phyloP scores from a whole-genome alignment of 1,140 invertebrate species.

The Ips nitidus region DNA sequence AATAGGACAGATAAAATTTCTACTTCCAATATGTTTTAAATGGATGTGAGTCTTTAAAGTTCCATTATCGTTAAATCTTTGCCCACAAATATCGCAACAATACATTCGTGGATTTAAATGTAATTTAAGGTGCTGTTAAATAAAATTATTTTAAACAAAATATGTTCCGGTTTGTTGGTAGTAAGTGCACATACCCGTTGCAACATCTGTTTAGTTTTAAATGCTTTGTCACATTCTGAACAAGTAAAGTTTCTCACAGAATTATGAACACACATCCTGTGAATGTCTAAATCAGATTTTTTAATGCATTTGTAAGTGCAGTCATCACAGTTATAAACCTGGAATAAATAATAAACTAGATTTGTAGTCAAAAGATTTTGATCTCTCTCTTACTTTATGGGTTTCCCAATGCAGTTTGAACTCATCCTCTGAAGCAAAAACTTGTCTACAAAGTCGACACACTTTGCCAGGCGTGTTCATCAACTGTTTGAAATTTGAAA shows the following conservation, averaged over 20 bases:
- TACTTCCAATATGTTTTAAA: constrained; percentile 39
- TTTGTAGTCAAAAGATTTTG: constrained; percentile 5
- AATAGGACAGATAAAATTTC: constrained; percentile 44
- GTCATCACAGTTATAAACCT: constrained; percentile 37
- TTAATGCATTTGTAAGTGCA: constrained; percentile 38
- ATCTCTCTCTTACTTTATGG: constrained; percentile 6
- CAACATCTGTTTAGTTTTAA: constrained; percentile 27
- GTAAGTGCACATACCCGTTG: constrained; percentile 7
- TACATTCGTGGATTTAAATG: constrained; percentile 49
- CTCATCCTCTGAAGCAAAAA: constrained; percentile 15
- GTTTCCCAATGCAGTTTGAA: constrained; percentile 13
- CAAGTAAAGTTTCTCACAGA: constrained; percentile 50
- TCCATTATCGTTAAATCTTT: constrained; percentile 41
- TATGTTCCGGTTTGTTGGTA: too few relatives aligned
- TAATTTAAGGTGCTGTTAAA: constrained; percentile 49
- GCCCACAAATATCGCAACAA: constrained; percentile 44
- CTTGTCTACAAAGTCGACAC: constrained; percentile 17
- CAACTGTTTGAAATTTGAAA: background rate
- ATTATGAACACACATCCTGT: constrained; percentile 51
- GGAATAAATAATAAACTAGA: constrained; percentile 28
- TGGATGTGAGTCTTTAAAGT: constrained; percentile 44
- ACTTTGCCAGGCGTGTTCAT: constrained; percentile 19
- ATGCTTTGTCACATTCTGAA: constrained; percentile 19
- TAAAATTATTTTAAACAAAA: constrained; percentile 50
- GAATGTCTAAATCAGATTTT: constrained; percentile 42